These are phyloP conservation scores for Melinaea marsaeus DNA, from an alignment of 2,888 invertebrate genomes.

Conservation along the genomic window DNA sequence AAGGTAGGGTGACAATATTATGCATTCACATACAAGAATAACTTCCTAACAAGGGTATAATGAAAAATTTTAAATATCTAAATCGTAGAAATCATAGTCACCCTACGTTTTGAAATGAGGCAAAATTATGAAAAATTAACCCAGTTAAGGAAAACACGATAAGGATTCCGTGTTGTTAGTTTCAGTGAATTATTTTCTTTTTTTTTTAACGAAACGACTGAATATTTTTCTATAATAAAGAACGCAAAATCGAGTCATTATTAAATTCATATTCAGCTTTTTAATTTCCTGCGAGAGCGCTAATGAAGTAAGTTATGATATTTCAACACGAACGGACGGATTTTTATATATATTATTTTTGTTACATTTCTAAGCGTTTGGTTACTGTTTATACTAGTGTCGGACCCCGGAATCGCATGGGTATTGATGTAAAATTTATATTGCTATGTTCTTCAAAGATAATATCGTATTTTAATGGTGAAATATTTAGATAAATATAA, in stretches of 20 bases:
- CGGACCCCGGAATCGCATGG: too few relatives aligned
- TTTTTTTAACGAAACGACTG: neutral
- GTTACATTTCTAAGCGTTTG: neutral
- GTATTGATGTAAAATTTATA: too few relatives aligned
- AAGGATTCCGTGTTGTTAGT: conserved; percentile 1
- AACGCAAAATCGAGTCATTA: conserved; percentile 25
- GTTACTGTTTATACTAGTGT: too few relatives aligned
- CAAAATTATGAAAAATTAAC: conserved; percentile 5
- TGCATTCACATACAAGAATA: too few relatives aligned
- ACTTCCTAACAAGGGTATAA: too few relatives aligned
- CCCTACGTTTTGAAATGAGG: too few relatives aligned
- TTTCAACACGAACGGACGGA: conserved; percentile 41
- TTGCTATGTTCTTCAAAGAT: too few relatives aligned
- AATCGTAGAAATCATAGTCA: too few relatives aligned
- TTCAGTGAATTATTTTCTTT: conserved; percentile 4
- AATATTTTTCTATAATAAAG: conserved; percentile 18
- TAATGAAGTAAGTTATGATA: conserved; percentile 46
- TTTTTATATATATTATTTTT: conserved; percentile 31
- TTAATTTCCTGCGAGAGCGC: conserved; percentile 59
- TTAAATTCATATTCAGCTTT: conserved; percentile 33
- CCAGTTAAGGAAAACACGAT: conserved; percentile 10
- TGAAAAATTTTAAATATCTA: too few relatives aligned
- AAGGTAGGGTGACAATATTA: too few relatives aligned
- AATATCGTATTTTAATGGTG: too few relatives aligned
- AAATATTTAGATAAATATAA: too few relatives aligned